Percentiles rank a stretch among this genome's conserved stretches.
phyloP scores from a whole-genome alignment of 2,113 vertebrate genomes.

The Catagonus wagneri region DNA sequence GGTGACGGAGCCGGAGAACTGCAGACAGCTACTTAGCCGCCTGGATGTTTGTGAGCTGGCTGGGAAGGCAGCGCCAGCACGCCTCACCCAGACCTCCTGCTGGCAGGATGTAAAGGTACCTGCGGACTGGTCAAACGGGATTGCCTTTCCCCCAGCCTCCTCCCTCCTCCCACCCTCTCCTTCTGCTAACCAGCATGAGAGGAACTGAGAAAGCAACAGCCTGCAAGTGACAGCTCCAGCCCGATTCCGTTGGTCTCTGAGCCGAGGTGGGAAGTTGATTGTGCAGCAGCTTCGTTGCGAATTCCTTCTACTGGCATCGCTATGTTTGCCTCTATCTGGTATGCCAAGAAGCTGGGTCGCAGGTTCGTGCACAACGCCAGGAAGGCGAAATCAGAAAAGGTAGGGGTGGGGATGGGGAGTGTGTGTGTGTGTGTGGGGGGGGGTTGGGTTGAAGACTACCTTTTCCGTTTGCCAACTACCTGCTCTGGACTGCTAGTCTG shows the following conservation, averaged over 20 bases:
- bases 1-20: slow-evolving; percentile 86
- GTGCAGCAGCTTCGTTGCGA: slow-evolving; percentile 81
- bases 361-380: slow-evolving; percentile 96
- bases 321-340: slow-evolving; percentile 99
- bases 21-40: slow-evolving; percentile 88
- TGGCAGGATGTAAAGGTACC: slow-evolving; percentile 91
- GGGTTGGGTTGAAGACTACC: slow-evolving; percentile 73
- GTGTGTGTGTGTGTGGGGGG: no score
- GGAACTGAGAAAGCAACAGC: slow-evolving; percentile 86
- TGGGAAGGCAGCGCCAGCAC: slow-evolving; percentile 85
- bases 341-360: slow-evolving; percentile 98
- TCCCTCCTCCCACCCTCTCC: slow-evolving; percentile 41
- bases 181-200: slow-evolving; percentile 84
- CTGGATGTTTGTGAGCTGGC: slow-evolving; percentile 88
- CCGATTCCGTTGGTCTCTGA: slow-evolving; percentile 66
- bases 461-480: slow-evolving; percentile 79
- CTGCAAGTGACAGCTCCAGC: slow-evolving; percentile 84
- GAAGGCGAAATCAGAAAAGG: slow-evolving; percentile 96
- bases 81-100: slow-evolving; percentile 86
- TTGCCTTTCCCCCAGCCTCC: slow-evolving; percentile 22
- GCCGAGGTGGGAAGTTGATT: slow-evolving; percentile 83
- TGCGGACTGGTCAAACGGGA: slow-evolving; percentile 86
- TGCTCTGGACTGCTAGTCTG: slow-evolving; percentile 62
- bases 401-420: slow-evolving; percentile 84
- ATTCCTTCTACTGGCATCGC: slow-evolving; percentile 81